These are phyloP conservation scores for Chaenodraco wilsoni DNA, from an alignment of 2,797 vertebrate genomes.

Conservation along the genomic window DNA sequence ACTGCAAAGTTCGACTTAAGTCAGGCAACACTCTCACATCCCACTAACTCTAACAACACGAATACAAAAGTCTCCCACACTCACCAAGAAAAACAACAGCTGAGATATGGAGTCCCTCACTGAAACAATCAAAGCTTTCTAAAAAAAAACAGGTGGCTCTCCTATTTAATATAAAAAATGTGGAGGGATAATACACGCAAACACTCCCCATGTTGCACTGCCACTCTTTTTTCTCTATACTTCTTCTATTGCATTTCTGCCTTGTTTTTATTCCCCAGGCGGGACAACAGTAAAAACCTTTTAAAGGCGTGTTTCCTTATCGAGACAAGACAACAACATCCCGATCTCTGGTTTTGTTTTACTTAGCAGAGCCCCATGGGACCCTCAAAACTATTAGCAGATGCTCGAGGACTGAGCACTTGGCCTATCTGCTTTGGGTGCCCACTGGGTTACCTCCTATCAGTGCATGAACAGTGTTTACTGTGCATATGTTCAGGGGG, in stretches of 20 bases:
- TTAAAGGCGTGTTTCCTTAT: conserved; percentile 57
- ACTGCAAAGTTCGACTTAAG: conserved; percentile 15
- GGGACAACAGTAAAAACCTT: conserved; percentile 43
- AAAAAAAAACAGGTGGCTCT: conserved; percentile 50
- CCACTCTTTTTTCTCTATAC: conserved; percentile 6
- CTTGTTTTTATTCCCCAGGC: conserved; percentile 38
- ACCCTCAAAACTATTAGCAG: conserved; percentile 56
- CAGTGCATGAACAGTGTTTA: conserved; percentile 33
- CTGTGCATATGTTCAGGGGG: conserved; percentile 28
- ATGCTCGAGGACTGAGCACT: conserved; percentile 47
- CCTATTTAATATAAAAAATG: conserved; percentile 34
- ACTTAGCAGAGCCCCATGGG: conserved; percentile 31
- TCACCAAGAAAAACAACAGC: conserved; percentile 6
- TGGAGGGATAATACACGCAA: conserved; percentile 28
- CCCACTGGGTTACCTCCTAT: conserved; percentile 36
- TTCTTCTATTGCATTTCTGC: conserved; percentile 29
- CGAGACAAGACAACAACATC: conserved; percentile 64
- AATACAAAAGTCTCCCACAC: conserved; percentile 36
- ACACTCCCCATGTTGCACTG: conserved; percentile 11
- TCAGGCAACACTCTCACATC: conserved; percentile 18
- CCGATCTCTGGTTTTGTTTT: conserved; percentile 51
- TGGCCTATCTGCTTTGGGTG: conserved; percentile 41
- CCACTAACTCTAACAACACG: background rate
- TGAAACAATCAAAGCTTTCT: conserved; percentile 42
- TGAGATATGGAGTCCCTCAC: conserved; percentile 29